A percentile compares a stretch with the other conserved stretches of the same genome.
These are phyloP conservation scores for Cheilosia impressa DNA, from an alignment of 2,888 invertebrate genomes.

Conservation along the genomic window DNA sequence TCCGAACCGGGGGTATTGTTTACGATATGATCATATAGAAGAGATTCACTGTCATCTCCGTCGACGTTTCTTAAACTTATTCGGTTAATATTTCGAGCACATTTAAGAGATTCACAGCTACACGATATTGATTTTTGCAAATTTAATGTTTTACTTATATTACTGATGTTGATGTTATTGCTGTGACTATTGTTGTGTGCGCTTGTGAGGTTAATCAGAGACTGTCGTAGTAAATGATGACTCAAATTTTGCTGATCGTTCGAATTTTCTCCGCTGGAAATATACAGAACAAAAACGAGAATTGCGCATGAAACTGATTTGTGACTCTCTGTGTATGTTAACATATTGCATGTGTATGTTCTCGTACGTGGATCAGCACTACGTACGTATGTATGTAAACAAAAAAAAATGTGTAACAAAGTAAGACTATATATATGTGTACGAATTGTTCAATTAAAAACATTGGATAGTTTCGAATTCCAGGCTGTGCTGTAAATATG, in stretches of 20 bases:
- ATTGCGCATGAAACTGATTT: constrained; percentile 77
- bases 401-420: constrained; percentile 66
- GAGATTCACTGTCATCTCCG: constrained; percentile 78
- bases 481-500: constrained; percentile 64
- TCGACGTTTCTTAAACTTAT: constrained; percentile 76
- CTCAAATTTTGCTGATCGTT: constrained; percentile 81
- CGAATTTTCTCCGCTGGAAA: constrained; percentile 82
- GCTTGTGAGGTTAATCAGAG: constrained; percentile 83
- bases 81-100: constrained; percentile 77
- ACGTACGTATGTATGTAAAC: constrained; percentile 52
- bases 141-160: constrained; percentile 74
- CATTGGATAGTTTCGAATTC: constrained; percentile 60
- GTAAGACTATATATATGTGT: constrained; percentile 35
- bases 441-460: constrained; percentile 65
- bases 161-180: constrained; percentile 75
- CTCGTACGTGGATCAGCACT: constrained; percentile 50
- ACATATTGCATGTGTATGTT: constrained; percentile 56
- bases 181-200: constrained; percentile 78
- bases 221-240: constrained; percentile 83
- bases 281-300: constrained; percentile 77
- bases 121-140: constrained; percentile 80
- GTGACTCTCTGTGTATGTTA: constrained; percentile 63
- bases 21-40: constrained; percentile 78
- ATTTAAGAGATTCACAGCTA: constrained; percentile 81
- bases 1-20: constrained; percentile 75